Base-by-base conservation (phyloP, 2,113 vertebrate genomes). In the Cyanoramphus novaezelandiae region DNA sequence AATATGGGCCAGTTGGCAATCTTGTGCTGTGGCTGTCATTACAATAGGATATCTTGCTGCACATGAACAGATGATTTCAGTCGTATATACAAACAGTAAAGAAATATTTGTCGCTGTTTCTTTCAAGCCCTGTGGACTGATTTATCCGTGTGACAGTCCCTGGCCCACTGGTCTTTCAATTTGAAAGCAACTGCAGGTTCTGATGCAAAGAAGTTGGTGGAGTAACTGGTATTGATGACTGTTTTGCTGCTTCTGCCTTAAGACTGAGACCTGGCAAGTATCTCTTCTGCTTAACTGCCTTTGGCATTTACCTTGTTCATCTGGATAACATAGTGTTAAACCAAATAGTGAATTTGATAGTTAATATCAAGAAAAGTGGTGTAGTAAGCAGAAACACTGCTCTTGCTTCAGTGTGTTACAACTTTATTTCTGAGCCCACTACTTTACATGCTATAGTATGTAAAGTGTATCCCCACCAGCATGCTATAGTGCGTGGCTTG, bases 91-190 rank as follows among this genome's bases (percentile, higher is more conserved):
- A 86, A 89, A 81, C n/a, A 74, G 25, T 25, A n/a, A 35, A 78
- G 55, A 95, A 94, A 84, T 37, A 60, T 88, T 88, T 53, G 57
- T 86, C 65, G 29, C 65, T 82, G 59, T 90, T 93, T 69, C 70
- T 90, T 77, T 82, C 55, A n/a, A 82, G 59, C 50, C 23, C 27
- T 2, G 1, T 77, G 72, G 47, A 11, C 67, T 70, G 50, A 65
- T 88, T 92, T 81, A 49, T 63, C 69, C 4, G 7, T 44, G 55
- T 3, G 8, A 27, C 63, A 59, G 2, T 70, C 44, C 25, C 39
- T 83, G 75, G 13, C 52, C 52, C 57, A 57, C 52, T 24, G 50
- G 74, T 95, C 43, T 37, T 90, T 28, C 28, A 33, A 28, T 50
- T 50, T 41, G 31, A 82, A 92, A 75, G 62, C 62, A 88, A 33